A percentile compares a stretch with the other conserved stretches of the same genome.
phyloP scores from a whole-genome alignment of 2,113 vertebrate species.

The Rhinoptilus africanus region DNA sequence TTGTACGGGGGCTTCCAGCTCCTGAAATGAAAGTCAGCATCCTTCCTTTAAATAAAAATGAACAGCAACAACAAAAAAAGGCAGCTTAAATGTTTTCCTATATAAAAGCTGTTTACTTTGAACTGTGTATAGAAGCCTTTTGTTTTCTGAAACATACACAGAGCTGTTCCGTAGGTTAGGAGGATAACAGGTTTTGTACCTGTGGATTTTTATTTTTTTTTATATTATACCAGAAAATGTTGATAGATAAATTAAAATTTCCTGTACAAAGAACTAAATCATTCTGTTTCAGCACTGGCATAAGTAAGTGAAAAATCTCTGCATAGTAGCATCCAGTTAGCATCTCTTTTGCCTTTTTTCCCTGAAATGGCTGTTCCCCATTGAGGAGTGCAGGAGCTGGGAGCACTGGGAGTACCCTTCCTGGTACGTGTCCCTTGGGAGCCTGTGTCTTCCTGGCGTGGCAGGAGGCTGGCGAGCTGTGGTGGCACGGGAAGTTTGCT shows the following conservation, averaged over 20 bases:
- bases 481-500: background rate
- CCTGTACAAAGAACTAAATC: background rate
- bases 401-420: background rate
- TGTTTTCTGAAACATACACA: background rate
- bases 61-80: accelerated
- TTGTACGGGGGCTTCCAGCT: background rate
- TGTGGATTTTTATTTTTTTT: background rate
- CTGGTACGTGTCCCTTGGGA: background rate
- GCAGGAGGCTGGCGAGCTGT: background rate
- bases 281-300: background rate
- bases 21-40: background rate
- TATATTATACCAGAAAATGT: background rate
- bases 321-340: background rate
- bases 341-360: background rate
- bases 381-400: background rate
- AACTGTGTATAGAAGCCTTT: background rate
- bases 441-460: background rate
- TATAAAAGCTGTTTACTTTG: background rate
- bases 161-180: background rate
- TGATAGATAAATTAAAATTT: background rate
- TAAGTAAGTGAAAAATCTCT: background rate
- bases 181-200: background rate
- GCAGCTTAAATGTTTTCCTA: background rate
- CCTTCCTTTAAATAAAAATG: background rate
- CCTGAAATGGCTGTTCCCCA: background rate